Conservation (phyloP, 2,797 vertebrate genomes). For the Melanotaenia boesemani region DNA sequence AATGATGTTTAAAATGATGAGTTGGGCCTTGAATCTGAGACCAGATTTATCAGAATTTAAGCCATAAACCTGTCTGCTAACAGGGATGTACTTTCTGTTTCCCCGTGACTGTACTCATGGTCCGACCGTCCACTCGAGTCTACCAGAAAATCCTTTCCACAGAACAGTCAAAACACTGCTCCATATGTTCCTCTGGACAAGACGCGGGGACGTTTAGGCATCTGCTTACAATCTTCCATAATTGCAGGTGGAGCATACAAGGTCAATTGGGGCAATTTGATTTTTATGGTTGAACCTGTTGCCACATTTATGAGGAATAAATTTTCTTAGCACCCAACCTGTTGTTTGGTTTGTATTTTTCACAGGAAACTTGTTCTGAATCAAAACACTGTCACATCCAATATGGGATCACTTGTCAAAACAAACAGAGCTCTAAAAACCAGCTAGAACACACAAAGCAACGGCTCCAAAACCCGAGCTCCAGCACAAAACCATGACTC, state of each 20-base stretch:
- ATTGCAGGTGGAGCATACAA: conserved; percentile 92
- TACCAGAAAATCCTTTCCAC: conserved; percentile 40
- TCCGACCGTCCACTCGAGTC: no score
- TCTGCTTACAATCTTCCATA: conserved; percentile 97
- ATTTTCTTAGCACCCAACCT: conserved; percentile 51
- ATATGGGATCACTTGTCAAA: conserved; percentile 88
- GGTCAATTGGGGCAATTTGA: conserved; percentile 96
- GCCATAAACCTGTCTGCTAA: no score
- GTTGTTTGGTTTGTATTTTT: conserved; percentile 75
- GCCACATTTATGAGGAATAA: conserved; percentile 81
- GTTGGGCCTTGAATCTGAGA: no score
- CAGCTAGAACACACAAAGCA: conserved; percentile 37
- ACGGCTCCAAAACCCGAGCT: no score
- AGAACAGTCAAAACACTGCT: conserved; percentile 55
- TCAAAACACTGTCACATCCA: conserved; percentile 87
- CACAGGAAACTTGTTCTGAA: conserved; percentile 90
- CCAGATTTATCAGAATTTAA: no score
- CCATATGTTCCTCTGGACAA: conserved; percentile 88
- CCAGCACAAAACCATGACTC: background rate
- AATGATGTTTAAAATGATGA: no score
- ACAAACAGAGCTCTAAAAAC: conserved; percentile 77
- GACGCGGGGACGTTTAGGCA: conserved; percentile 86
- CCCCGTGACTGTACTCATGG: no score
- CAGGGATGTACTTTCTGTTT: no score
- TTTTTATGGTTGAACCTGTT: conserved; percentile 91